Evolutionary conservation across 2,888 invertebrate genomes (phyloP).

Genomic region (Epicampocera succincta): DNA sequence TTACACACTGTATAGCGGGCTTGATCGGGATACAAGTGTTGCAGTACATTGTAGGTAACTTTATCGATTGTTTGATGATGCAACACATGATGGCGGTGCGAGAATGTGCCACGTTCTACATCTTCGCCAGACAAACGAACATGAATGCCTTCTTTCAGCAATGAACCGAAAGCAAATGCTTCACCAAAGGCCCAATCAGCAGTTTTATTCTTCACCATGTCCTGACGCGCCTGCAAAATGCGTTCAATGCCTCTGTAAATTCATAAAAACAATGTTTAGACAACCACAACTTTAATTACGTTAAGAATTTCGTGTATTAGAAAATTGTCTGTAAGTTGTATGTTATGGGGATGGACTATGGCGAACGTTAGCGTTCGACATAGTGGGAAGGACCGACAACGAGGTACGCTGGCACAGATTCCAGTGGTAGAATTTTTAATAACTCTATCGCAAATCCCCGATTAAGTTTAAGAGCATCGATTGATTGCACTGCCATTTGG

Average conservation of each 20-base stretch:
- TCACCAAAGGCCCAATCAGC: conserved; percentile 99
- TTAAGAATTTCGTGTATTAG: too few species aligned
- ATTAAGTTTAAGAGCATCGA: too few species aligned
- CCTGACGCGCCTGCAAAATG: conserved; percentile 93
- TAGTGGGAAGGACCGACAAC: too few species aligned
- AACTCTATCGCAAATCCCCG: too few species aligned
- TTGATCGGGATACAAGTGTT: conserved; percentile 97
- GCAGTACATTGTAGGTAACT: conserved; percentile 91
- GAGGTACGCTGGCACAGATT: too few species aligned
- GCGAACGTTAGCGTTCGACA: too few species aligned
- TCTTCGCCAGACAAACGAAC: conserved; percentile 97
- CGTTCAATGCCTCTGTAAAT: conserved; percentile 88
- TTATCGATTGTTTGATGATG: conserved; percentile 99
- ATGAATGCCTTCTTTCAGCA: conserved; percentile 98
- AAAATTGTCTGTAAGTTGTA: too few species aligned
- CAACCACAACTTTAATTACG: too few species aligned
- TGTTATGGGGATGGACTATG: too few species aligned
- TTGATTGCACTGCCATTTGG: too few species aligned
- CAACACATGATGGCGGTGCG: conserved; percentile 96
- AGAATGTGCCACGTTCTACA: conserved; percentile 99
- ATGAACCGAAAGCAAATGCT: conserved; percentile 98
- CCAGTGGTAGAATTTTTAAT: too few species aligned
- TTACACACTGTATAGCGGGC: conserved; percentile 99
- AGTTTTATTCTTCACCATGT: conserved; percentile 93
- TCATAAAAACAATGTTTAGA: conserved; percentile 65